phyloP scores from a whole-genome alignment of 2,888 invertebrate genomes.

The Sussaba pulchella region DNA sequence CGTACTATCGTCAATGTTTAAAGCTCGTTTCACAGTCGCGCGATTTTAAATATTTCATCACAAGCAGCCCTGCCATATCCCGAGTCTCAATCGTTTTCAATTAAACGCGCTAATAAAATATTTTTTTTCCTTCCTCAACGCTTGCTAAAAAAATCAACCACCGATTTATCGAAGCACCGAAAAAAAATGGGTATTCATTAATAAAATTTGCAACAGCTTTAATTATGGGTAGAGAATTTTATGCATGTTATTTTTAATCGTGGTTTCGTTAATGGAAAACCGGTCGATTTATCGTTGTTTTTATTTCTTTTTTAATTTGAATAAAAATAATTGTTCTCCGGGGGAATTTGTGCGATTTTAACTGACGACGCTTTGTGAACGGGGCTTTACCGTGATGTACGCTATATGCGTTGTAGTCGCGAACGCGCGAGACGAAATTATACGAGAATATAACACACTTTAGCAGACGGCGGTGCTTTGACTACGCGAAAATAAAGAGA shows the following conservation, averaged over 20 bases:
- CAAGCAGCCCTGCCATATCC: too few relatives aligned
- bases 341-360: too few relatives aligned
- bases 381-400: constrained; percentile 26
- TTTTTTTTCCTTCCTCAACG: too few relatives aligned
- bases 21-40: constrained; percentile 28
- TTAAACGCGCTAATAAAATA: background rate
- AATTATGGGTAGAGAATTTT: too few relatives aligned
- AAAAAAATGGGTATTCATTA: too few relatives aligned
- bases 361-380: constrained; percentile 40
- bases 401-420: constrained; percentile 46
- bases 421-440: constrained; percentile 53
- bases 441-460: constrained; percentile 46
- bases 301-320: constrained; percentile 1
- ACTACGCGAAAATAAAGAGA: constrained; percentile 58
- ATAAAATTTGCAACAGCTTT: too few relatives aligned
- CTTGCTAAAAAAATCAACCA: too few relatives aligned
- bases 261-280: too few relatives aligned
- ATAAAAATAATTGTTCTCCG: too few relatives aligned
- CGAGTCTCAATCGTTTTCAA: background rate
- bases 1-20: constrained; percentile 36
- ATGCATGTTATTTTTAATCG: too few relatives aligned
- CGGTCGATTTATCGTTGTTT: background rate
- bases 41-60: background rate
- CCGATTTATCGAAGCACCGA: too few relatives aligned
- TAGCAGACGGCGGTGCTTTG: constrained; percentile 57